These are phyloP conservation scores for Australoheros scitulus DNA, from an alignment of 2,113 vertebrate species.

Conservation along the genomic window DNA sequence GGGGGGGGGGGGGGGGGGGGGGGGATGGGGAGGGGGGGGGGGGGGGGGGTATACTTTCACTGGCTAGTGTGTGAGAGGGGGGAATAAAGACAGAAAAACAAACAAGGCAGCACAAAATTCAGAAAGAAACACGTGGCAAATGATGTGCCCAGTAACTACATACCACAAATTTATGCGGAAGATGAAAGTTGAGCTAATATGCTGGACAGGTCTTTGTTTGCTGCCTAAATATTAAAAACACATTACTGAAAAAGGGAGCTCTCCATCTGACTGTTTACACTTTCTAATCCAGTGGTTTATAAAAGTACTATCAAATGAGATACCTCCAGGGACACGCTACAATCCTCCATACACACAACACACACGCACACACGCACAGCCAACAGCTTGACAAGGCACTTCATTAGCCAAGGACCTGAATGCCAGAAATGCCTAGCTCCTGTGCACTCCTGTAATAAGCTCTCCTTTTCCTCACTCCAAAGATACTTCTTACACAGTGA, in stretches of 20 bases:
- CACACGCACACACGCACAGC: background rate
- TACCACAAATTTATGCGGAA: background rate
- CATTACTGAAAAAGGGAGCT: background rate
- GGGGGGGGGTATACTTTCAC: background rate
- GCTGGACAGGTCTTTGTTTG: background rate
- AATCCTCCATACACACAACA: background rate
- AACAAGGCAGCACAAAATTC: background rate
- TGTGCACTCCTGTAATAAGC: constrained; percentile 53
- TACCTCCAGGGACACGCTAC: background rate
- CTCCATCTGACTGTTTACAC: background rate
- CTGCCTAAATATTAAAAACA: background rate
- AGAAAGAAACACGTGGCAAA: background rate
- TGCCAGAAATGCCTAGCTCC: constrained; percentile 47
- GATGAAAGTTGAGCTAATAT: background rate
- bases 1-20: too few relatives aligned
- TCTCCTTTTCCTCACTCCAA: constrained; percentile 34
- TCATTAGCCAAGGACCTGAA: constrained; percentile 59
- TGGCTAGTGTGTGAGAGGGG: background rate
- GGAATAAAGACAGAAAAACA: background rate
- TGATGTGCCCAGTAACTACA: background rate
- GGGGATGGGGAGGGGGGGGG: too few relatives aligned
- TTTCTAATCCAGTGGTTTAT: constrained; percentile 31
- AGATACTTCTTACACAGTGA: constrained; percentile 10
- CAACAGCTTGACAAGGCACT: constrained; percentile 43
- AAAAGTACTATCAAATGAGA: constrained; percentile 30